Evolutionary conservation across 2,113 vertebrate genomes (phyloP).

Genomic region (Collichthys lucidus): DNA sequence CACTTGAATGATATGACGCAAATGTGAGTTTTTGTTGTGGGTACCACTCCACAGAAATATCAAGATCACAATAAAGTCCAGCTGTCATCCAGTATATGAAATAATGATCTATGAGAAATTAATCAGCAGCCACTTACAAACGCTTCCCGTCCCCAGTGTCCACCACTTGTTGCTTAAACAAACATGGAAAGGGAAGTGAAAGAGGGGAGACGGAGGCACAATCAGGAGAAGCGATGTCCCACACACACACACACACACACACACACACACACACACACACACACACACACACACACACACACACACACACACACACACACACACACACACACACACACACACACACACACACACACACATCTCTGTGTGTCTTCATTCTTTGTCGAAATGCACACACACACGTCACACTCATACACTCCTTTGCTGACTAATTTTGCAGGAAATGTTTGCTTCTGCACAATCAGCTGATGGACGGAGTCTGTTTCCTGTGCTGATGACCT

Average conservation of each 20-base stretch:
- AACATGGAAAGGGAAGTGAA: slow-evolving; percentile 16
- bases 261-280: no score
- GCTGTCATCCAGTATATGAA: not conserved
- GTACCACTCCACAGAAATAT: not conserved
- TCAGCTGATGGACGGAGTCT: slow-evolving; percentile 70
- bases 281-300: no score
- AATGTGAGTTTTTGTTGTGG: not conserved
- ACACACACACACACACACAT: no score
- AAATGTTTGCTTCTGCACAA: slow-evolving; percentile 73
- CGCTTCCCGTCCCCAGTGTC: slow-evolving; percentile 4
- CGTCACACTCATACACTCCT: slow-evolving; percentile 11
- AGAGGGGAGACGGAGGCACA: not conserved
- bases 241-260: not conserved
- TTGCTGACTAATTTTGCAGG: slow-evolving; percentile 56
- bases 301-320: no score
- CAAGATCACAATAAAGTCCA: not conserved
- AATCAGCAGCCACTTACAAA: slow-evolving; percentile 18
- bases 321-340: no score
- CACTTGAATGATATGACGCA: not conserved
- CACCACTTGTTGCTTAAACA: slow-evolving; percentile 30
- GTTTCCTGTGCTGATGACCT: slow-evolving; percentile 75
- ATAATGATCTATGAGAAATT: not conserved
- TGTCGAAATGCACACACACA: not conserved
- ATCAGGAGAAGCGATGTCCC: no score
- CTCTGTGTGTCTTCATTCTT: not conserved